Conservation (phyloP, 2,797 vertebrate genomes). For the Tenualosa thibaudeaui region DNA sequence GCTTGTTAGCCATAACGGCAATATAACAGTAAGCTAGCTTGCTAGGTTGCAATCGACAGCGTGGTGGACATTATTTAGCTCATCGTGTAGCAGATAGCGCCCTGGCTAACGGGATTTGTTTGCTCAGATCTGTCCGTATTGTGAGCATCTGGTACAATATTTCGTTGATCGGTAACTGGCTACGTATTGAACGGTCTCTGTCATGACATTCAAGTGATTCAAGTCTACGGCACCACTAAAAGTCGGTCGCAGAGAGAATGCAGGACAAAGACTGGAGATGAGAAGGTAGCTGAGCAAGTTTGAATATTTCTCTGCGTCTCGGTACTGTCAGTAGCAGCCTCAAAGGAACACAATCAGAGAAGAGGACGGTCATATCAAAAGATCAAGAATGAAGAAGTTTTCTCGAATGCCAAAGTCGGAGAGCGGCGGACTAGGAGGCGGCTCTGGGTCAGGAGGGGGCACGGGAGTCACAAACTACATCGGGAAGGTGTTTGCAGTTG, state of each 20-base stretch:
- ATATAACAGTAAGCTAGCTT: constrained; percentile 45
- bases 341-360: constrained; percentile 12
- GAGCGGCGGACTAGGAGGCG: constrained; percentile 79
- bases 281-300: constrained; percentile 53
- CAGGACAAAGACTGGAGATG: constrained; percentile 54
- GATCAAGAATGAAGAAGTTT: constrained; percentile 92
- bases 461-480: constrained; percentile 74
- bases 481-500: constrained; percentile 84
- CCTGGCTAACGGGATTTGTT: neutral
- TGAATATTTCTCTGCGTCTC: constrained; percentile 31
- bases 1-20: constrained; percentile 44
- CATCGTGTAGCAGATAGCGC: constrained; percentile 12
- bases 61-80: constrained; percentile 27
- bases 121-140: neutral
- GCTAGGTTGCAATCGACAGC: constrained; percentile 32
- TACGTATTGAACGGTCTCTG: constrained; percentile 34
- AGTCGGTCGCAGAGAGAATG: constrained; percentile 57
- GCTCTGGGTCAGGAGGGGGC: constrained; percentile 65
- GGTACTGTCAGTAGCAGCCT: constrained; percentile 30
- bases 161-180: constrained; percentile 21
- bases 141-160: neutral
- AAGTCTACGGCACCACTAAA: constrained; percentile 44
- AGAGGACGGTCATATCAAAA: constrained; percentile 33
- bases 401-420: constrained; percentile 92
- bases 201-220: constrained; percentile 50